Base-by-base conservation (phyloP, 2,113 vertebrate genomes). In the Erythrolamprus reginae region DNA sequence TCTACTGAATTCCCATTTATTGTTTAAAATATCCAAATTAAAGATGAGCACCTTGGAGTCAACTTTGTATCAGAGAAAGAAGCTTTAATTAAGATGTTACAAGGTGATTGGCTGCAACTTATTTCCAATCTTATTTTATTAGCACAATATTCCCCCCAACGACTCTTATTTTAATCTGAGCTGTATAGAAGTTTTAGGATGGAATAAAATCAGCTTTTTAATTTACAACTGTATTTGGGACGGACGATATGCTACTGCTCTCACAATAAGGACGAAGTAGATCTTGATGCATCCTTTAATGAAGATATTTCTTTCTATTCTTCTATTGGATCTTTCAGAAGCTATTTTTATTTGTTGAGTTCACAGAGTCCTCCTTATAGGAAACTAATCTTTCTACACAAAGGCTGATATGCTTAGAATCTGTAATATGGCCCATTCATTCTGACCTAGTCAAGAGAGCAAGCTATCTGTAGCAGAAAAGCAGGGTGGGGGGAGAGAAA, bases 91-190 rank as follows among this genome's bases (percentile, higher is more conserved):
- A 95, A 94, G 94, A 88, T 93, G 93, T 94, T 90, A 90, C 93
- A 96, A 94, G 92, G 92, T 90, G 96, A 95, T 92, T 87, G 95
- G 90, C 95, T 96, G 84, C 91, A 94, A 96, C 95, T 94, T 93
- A 95, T 93, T 83, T 93, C 91, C 88, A 83, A 94, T 91, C 87
- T 51, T 88, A 90, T 92, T 95, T 93, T 91, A 94, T 82, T 87
- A 89, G 93, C 56, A 89, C 90, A 96, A 94, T 90, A 84, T 95
- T 94, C 47, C 26, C 5, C 10, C 4, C 12, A 19, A 26, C 6
- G n/a, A n/a, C 23, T 85, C 17, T 26, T 28, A 26, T 24, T 89
- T 19, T 45, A 24, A 65, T 91, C 91, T 94, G 94, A 92, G 92
- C 89, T 92, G 95, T 95, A 93, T 93, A 90, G 90, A 88, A 38